phyloP scores from a whole-genome alignment of 2,888 invertebrate species.

The Agonopterix heracliana region DNA sequence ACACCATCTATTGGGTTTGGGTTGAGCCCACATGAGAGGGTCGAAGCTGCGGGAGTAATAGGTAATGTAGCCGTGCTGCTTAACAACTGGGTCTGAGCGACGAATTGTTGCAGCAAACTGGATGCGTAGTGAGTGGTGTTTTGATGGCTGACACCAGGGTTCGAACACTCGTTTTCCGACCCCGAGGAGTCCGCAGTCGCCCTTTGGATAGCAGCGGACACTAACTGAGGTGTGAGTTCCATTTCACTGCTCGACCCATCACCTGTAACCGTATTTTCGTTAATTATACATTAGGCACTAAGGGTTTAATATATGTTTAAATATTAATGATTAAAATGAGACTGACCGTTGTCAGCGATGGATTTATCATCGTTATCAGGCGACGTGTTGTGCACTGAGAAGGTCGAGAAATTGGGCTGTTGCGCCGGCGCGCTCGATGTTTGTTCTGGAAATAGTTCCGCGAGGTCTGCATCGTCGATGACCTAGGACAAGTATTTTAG shows the following conservation, averaged over 20 bases:
- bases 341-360: slow-evolving; percentile 67
- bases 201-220: slow-evolving; percentile 85
- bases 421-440: slow-evolving; percentile 73
- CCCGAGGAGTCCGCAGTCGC: slow-evolving; percentile 81
- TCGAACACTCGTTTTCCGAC: slow-evolving; percentile 81
- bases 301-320: too few relatives aligned
- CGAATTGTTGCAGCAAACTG: slow-evolving; percentile 86
- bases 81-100: slow-evolving; percentile 84
- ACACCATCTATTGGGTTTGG: slow-evolving; percentile 49
- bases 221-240: slow-evolving; percentile 83
- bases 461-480: slow-evolving; percentile 87
- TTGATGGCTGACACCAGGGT: slow-evolving; percentile 69
- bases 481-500: slow-evolving; percentile 64
- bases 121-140: slow-evolving; percentile 81
- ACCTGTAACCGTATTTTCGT: slow-evolving; percentile 41
- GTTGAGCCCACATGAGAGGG: slow-evolving; percentile 40
- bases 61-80: slow-evolving; percentile 64
- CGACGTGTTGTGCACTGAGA: slow-evolving; percentile 53
- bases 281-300: neutral
- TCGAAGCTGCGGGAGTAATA: slow-evolving; percentile 37
- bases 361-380: slow-evolving; percentile 68
- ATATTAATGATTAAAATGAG: neutral
- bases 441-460: slow-evolving; percentile 86
- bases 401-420: slow-evolving; percentile 77
- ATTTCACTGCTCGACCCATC: slow-evolving; percentile 84